Evolutionary conservation across 2,888 invertebrate species (phyloP).

Genomic region (Syrista parreyssii): DNA sequence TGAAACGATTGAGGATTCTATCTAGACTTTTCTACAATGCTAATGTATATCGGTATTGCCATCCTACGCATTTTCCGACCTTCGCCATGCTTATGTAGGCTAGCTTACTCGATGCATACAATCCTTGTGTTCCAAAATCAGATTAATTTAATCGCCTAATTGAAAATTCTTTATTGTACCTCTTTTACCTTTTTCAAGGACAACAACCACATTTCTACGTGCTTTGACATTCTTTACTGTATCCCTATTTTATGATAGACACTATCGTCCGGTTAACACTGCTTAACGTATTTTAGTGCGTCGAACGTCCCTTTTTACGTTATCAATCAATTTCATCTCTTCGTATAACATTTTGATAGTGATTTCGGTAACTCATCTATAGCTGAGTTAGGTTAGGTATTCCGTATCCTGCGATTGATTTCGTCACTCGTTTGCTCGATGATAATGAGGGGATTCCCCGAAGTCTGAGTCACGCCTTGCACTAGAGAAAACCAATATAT

Average conservation of each 20-base stretch:
- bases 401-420: constrained; percentile 14
- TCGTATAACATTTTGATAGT: not conserved
- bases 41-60: not conserved
- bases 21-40: not conserved
- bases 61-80: not conserved
- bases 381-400: not conserved
- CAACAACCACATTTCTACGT: not conserved
- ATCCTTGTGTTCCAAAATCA: not conserved
- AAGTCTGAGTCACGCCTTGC: not conserved
- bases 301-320: not conserved
- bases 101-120: not conserved
- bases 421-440: constrained; percentile 9
- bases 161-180: not conserved
- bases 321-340: not conserved
- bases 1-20: not conserved
- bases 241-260: not conserved
- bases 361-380: not conserved
- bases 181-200: not conserved
- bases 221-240: not conserved
- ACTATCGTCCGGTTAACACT: not conserved
- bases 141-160: not conserved
- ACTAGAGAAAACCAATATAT: not conserved
- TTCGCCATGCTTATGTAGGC: not conserved
- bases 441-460: constrained; percentile 20
- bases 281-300: not conserved